phyloP scores from a whole-genome alignment of 64 coral and sea anemone species.

The Pocillopora damicornis region DNA sequence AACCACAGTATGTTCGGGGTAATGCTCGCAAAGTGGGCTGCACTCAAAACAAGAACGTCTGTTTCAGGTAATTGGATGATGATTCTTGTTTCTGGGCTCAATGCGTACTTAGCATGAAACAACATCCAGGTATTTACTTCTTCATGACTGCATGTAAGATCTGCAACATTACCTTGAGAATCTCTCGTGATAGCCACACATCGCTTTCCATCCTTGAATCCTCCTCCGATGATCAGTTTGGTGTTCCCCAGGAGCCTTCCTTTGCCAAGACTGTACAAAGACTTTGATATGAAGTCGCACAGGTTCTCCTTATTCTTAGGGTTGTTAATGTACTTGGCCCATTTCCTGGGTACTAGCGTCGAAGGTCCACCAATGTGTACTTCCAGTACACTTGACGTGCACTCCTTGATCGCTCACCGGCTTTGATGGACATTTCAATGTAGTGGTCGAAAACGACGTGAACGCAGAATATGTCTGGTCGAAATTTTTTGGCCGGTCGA shows the following conservation, averaged over 20 bases:
- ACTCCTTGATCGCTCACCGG: slow-evolving; percentile 28
- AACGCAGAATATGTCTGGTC: not conserved
- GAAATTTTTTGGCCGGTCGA: too few relatives aligned
- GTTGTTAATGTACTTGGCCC: slow-evolving; percentile 49
- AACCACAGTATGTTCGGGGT: slow-evolving; percentile 54
- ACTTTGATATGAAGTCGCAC: too few relatives aligned
- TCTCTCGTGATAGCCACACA: slow-evolving; percentile 21
- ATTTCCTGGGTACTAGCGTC: slow-evolving; percentile 54
- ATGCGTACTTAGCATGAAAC: slow-evolving; percentile 24
- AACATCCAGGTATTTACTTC: slow-evolving; percentile 24
- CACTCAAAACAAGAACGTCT: slow-evolving; percentile 13
- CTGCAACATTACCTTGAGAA: slow-evolving; percentile 33
- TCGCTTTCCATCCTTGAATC: not conserved
- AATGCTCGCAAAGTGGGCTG: not conserved
- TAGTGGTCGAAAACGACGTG: not conserved
- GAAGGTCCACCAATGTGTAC: slow-evolving; percentile 48
- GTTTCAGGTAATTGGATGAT: slow-evolving; percentile 33
- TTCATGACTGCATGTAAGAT: slow-evolving; percentile 17
- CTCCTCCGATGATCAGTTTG: not conserved
- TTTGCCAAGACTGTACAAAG: slow-evolving; percentile 27
- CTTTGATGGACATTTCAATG: slow-evolving; percentile 15
- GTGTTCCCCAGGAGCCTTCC: slow-evolving; percentile 45
- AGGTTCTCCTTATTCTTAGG: not conserved
- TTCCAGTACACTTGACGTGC: slow-evolving; percentile 34
- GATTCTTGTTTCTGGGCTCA: not conserved